Evolutionary conservation across 2,113 vertebrate species (phyloP).

Genomic region (Phalacrocorax carbo): DNA sequence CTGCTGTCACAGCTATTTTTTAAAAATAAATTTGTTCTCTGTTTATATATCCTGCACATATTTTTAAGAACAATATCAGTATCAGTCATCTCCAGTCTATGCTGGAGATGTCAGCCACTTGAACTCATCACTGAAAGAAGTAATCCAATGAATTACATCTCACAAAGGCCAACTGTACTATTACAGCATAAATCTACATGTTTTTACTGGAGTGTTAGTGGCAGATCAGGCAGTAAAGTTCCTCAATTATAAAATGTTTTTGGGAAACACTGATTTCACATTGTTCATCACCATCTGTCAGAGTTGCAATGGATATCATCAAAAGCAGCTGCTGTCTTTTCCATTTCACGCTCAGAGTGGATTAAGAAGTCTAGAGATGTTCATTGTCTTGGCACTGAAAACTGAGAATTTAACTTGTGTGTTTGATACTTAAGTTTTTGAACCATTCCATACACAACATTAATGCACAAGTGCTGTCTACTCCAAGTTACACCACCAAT

Average conservation of each 20-base stretch:
- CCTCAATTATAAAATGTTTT: conserved; percentile 16
- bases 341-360: background rate
- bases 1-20: background rate
- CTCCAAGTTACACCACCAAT: background rate
- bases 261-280: conserved; percentile 52
- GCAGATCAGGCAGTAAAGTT: conserved; percentile 15
- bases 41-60: background rate
- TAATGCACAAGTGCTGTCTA: background rate
- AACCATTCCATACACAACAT: background rate
- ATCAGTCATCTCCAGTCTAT: background rate
- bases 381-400: background rate
- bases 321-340: conserved; percentile 50
- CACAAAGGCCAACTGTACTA: background rate
- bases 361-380: background rate
- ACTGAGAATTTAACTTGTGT: background rate
- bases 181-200: conserved; percentile 47
- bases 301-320: background rate
- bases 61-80: background rate
- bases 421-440: background rate
- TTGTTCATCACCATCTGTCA: conserved; percentile 42
- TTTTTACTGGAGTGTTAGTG: conserved; percentile 33
- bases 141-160: background rate
- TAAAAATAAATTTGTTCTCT: background rate
- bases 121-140: background rate
- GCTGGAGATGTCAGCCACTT: background rate